Percentiles rank a stretch among this genome's conserved stretches.
phyloP scores from a whole-genome alignment of 2,888 invertebrate genomes.

The Drosophila anceps region DNA sequence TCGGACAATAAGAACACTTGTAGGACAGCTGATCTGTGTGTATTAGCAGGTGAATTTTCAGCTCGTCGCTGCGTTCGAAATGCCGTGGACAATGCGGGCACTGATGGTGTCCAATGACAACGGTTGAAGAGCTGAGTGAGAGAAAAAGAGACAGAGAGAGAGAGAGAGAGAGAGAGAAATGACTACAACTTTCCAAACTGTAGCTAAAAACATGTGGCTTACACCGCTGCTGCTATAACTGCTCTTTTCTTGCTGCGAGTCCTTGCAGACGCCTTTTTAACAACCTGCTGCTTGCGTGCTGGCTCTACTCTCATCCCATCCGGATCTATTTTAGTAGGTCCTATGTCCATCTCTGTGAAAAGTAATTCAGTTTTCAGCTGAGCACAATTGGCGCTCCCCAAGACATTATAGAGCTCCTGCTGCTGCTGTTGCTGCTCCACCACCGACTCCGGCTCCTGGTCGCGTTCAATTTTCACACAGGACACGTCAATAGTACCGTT shows the following conservation, averaged over 20 bases:
- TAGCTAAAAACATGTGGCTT: not conserved
- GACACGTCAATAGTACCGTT: conserved; percentile 18
- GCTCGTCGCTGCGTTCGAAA: conserved; percentile 28
- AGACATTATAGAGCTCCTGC: not conserved
- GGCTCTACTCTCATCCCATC: not conserved
- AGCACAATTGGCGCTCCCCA: not conserved
- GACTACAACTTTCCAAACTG: not conserved
- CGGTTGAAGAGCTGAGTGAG: not conserved
- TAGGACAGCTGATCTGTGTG: conserved; percentile 29
- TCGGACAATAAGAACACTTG: conserved; percentile 34
- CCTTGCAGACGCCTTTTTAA: not conserved
- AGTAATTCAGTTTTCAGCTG: not conserved
- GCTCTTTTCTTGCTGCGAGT: not conserved
- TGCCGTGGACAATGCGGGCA: conserved; percentile 29
- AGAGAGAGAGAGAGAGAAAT: not conserved
- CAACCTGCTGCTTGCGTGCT: not conserved
- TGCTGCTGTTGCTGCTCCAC: no score
- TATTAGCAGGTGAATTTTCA: conserved; percentile 34
- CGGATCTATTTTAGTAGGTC: conserved; percentile 37
- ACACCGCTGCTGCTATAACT: not conserved
- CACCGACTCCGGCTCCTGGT: not conserved
- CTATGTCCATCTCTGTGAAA: conserved; percentile 24
- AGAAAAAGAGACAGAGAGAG: no score
- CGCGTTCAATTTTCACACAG: conserved; percentile 24
- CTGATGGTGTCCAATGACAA: not conserved